Evolutionary conservation across 2,888 invertebrate species (phyloP).

Genomic region (Ceramica pisi): DNA sequence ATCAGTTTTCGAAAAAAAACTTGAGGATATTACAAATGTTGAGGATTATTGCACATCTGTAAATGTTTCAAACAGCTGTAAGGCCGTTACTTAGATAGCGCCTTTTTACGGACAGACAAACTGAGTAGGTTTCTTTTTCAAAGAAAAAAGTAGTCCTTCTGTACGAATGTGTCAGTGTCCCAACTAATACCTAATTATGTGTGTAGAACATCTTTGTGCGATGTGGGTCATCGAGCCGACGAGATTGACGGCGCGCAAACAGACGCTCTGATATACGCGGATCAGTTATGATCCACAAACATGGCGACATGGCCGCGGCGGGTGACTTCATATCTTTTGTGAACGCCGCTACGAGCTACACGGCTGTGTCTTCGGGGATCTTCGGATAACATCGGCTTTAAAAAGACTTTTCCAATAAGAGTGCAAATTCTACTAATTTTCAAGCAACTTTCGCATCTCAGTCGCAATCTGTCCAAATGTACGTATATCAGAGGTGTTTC

Average conservation of each 20-base stretch:
- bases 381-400: not conserved
- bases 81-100: not conserved
- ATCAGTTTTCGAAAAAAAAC: too few species aligned
- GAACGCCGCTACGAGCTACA: too few species aligned
- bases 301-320: constrained; percentile 2
- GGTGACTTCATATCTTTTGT: constrained; percentile 29
- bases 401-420: not conserved
- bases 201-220: constrained; percentile 41
- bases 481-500: too few species aligned
- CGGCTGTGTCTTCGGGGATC: not conserved
- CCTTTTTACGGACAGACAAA: not conserved
- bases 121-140: too few species aligned
- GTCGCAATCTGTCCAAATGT: too few species aligned
- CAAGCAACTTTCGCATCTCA: too few species aligned
- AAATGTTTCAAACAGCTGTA: not conserved
- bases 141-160: constrained; percentile 14
- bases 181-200: constrained; percentile 48
- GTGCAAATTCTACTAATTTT: too few species aligned
- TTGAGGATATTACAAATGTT: too few species aligned
- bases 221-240: constrained; percentile 51
- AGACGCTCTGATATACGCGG: constrained; percentile 31
- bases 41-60: too few species aligned
- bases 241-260: constrained; percentile 55
- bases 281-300: constrained; percentile 53
- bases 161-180: not conserved